Base-by-base conservation (phyloP, 2,888 invertebrate species). In the Perizoma affinitatum region DNA sequence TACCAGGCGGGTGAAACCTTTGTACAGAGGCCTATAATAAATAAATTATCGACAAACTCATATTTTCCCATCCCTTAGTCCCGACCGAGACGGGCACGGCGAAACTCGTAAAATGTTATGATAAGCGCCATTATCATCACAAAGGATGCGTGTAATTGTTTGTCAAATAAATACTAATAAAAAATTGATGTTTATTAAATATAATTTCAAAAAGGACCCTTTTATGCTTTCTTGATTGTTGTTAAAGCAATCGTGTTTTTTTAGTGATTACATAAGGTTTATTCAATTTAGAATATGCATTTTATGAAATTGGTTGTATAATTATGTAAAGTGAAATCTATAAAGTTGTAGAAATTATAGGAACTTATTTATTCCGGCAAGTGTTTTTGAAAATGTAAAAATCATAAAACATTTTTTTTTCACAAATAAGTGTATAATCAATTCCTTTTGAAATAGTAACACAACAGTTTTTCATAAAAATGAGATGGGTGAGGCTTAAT, bases 81-180 rank as follows among this genome's bases (percentile, higher is more conserved):
- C 45, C 58, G 63, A 64, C 69, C 73, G 72, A 73, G 71, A 73
- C 71, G 72, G 75, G 72, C 78, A 75, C 66, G 72, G 78, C 58
- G 9, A 58, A 62, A 58, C 76, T 84, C 91, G 76, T 91, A 91
- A 91, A 91, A 88, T 80, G 79, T 87, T 86, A 85, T 79, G 90
- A 88, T 90, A 89, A 86, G 80, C 78, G 72, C 87, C 86, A 90
- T 91, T 90, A 89, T 86, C 85, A 90, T 90, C 88, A 90, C 90
- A 92, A 92, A 90, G 82, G 90, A 86, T 83, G 84, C 89, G 84
- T 88, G 87, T 91, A 88, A 90, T 91, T 92, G 90, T 91, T 91
- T 91, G 91, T 92, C 91, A 90, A 90, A 92, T 92, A 91, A 92
- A 91, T 91, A 88, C 76, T 87, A 90, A 90, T 90, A 90, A 90